A percentile compares a stretch with the other conserved stretches of the same genome.
phyloP scores from a whole-genome alignment of 2,113 vertebrate species.

The Agelaius phoeniceus region DNA sequence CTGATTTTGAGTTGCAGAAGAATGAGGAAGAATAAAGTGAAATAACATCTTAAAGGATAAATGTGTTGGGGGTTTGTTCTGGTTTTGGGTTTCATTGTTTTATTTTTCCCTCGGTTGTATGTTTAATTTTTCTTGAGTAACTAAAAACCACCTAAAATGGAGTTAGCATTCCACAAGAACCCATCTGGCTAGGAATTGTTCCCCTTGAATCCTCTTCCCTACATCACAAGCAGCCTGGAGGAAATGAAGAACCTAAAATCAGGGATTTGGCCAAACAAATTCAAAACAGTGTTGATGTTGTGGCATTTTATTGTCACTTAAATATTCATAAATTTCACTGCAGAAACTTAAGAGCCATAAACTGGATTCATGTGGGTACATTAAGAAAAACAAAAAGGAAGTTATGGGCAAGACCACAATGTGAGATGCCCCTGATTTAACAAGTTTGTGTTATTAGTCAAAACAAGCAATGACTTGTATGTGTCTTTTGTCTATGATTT shows the following conservation, averaged over 20 bases:
- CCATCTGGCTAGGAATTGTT: background rate
- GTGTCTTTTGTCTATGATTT: background rate
- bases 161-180: background rate
- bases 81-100: background rate
- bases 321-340: background rate
- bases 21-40: background rate
- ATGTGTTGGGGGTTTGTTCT: background rate
- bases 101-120: background rate
- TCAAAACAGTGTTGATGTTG: background rate
- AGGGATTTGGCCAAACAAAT: background rate
- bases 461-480: background rate
- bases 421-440: background rate
- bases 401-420: background rate
- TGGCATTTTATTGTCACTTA: background rate
- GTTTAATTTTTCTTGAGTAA: background rate
- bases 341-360: background rate
- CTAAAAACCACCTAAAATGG: background rate
- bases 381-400: background rate
- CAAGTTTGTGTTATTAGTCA: background rate
- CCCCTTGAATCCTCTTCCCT: background rate
- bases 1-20: background rate
- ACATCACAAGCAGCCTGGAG: background rate
- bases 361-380: background rate
- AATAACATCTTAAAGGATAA: background rate
- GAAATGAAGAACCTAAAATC: background rate